Conservation (phyloP, 2,797 vertebrate species). For the Meda fulgida region DNA sequence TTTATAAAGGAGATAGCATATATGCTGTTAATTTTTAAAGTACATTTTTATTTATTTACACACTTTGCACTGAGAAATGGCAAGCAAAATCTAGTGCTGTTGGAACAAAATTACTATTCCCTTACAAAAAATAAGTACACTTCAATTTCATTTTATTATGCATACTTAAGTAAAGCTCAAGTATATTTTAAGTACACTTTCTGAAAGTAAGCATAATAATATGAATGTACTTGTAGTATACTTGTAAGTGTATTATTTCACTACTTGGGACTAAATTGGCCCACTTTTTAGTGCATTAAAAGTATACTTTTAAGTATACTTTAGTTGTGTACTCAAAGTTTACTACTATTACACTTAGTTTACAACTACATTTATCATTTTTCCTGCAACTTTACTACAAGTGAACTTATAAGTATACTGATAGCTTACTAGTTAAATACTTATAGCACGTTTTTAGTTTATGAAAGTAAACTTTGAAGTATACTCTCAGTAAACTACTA, state of each 20-base stretch:
- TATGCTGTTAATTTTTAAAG: neutral
- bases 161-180: too few species aligned
- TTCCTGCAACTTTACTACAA: neutral
- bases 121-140: neutral
- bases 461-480: neutral
- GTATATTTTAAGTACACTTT: too few species aligned
- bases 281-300: too few species aligned
- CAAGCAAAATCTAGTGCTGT: neutral
- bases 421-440: neutral
- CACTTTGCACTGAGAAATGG: neutral
- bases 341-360: neutral
- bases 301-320: too few species aligned
- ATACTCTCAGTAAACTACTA: neutral
- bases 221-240: neutral
- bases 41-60: neutral
- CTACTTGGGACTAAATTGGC: neutral
- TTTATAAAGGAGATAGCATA: neutral
- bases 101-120: neutral
- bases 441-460: neutral
- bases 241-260: neutral
- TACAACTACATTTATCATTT: neutral
- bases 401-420: neutral
- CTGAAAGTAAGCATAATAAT: neutral
- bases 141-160: neutral
- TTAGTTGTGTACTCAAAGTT: too few species aligned